Evolutionary conservation across 2,888 invertebrate species (phyloP).

Genomic region (Rhingia rostrata): DNA sequence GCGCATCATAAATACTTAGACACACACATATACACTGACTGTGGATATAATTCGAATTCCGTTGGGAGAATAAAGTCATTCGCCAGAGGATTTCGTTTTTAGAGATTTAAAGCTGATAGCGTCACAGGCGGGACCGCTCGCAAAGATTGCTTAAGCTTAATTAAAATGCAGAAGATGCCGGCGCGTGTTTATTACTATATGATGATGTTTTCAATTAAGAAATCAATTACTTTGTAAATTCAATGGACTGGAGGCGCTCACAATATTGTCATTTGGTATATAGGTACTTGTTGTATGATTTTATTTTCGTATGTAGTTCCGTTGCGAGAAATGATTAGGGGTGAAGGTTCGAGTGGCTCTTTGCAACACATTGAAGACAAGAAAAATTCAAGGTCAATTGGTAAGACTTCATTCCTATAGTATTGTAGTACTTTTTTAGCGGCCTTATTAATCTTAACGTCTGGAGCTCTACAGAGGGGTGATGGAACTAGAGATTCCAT

Average conservation of each 20-base stretch:
- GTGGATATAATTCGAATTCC: conserved; percentile 52
- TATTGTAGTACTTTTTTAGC: too few relatives aligned
- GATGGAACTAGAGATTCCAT: too few relatives aligned
- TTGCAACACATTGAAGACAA: too few relatives aligned
- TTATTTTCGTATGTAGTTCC: neutral
- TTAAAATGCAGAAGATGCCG: conserved; percentile 56
- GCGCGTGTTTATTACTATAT: conserved; percentile 52
- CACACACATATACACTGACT: conserved; percentile 9
- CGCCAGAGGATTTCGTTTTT: conserved; percentile 20
- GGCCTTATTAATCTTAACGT: too few relatives aligned
- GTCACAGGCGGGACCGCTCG: conserved; percentile 44
- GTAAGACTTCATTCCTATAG: too few relatives aligned
- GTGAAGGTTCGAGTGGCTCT: too few relatives aligned
- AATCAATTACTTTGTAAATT: conserved; percentile 65
- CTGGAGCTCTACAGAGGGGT: too few relatives aligned
- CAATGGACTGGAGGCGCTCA: conserved; percentile 39
- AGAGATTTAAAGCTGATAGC: conserved; percentile 62
- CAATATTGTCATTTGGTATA: too few relatives aligned
- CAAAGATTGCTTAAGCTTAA: conserved; percentile 14
- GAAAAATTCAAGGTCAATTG: too few relatives aligned
- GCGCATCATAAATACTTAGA: conserved; percentile 63
- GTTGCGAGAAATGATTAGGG: too few relatives aligned
- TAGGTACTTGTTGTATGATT: neutral
- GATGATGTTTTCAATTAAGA: conserved; percentile 67
- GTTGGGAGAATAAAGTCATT: conserved; percentile 48